Base-by-base conservation (phyloP, 2,113 vertebrate genomes). In the Hemiscyllium ocellatum region DNA sequence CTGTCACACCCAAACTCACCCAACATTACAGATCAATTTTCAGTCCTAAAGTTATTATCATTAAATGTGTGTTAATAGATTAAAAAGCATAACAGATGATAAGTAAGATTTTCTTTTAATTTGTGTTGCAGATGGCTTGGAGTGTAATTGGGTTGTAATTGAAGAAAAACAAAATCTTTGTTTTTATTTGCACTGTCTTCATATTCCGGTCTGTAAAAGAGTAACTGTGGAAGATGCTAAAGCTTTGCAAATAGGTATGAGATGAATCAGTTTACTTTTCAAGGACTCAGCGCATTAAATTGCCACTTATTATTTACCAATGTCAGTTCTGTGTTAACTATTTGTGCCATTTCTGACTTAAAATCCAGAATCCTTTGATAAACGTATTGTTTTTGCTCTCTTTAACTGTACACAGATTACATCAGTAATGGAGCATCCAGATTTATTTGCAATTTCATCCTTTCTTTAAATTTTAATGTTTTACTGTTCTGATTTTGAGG, bases 101-200 rank as follows among this genome's bases (percentile, higher is more conserved):
- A 19, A 33, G 20, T 20, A 68, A 2, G 3, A 61, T 89, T 61
- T 56, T 61, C n/a, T 66, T 93, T 68, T 66, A n/a, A 66, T 19
- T 87, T 87, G 22, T 42, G 15, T 93, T 95, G 26, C 69, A 95
- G 94, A 47, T 95, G 94, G 94, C 37, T 95, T 95, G 68, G 7
- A 52, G 94, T 95, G 94, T 95, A 95, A 95, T 47, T 95, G 94
- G 94, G 94, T 95, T 47, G 94, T 95, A 13, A 76, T 95, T 47
- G 94, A 95, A 52, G 68, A 95, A 33, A 72, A 95, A 50, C 68
- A 52, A 52, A 95, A 95, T 26, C 12, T 95, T 2, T 95, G 94
- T 52, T 95, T 95, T 95, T 95, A 52, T 76, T 95, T 95, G 52
- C 66, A 72, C 94, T 95, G 94, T 52, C 69, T 50, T 70, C 42